Evolutionary conservation across 2,113 vertebrate species (phyloP).

Genomic region (Urocolius indicus): DNA sequence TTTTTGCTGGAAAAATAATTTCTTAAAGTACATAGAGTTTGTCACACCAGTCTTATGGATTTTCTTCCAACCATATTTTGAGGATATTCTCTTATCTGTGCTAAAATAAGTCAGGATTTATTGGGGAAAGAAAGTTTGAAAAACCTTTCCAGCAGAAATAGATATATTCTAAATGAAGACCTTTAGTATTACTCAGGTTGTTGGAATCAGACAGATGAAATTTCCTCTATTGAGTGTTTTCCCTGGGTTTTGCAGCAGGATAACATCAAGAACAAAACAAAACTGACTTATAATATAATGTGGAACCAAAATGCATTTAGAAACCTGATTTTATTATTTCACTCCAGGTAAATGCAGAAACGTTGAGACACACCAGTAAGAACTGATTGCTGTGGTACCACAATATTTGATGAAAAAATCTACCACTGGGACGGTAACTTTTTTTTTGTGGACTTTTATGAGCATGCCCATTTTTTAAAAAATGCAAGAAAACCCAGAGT

Average conservation of each 20-base stretch:
- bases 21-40: background rate
- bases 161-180: background rate
- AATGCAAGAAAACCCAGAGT: background rate
- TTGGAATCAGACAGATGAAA: background rate
- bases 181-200: background rate
- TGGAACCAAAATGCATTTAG: slow-evolving; percentile 2
- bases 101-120: slow-evolving; percentile 36
- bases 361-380: background rate
- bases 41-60: background rate
- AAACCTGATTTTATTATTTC: background rate
- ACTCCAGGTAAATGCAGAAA: background rate
- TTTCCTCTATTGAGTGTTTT: slow-evolving; percentile 36
- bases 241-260: slow-evolving; percentile 2
- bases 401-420: background rate
- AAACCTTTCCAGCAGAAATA: slow-evolving; percentile 5
- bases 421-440: background rate
- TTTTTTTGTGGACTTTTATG: background rate
- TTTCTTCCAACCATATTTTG: slow-evolving; percentile 5
- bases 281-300: background rate
- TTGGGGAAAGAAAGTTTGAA: background rate
- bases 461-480: background rate
- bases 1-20: background rate
- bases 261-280: background rate
- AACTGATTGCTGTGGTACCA: background rate
- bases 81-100: slow-evolving; percentile 1